phyloP scores from a whole-genome alignment of 2,113 vertebrate species.

The Paramormyrops kingsleyae region DNA sequence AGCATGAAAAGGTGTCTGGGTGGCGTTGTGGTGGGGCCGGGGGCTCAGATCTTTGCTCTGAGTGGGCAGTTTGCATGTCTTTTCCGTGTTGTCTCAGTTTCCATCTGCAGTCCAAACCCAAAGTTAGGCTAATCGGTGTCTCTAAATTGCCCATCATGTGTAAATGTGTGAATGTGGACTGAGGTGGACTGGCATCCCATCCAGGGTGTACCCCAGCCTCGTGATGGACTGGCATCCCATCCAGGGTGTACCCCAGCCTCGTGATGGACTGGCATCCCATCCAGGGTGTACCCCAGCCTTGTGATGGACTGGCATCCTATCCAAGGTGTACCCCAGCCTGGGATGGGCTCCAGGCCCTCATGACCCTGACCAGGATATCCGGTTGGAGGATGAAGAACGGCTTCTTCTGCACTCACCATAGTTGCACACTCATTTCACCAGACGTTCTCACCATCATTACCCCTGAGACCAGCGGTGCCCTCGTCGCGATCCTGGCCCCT shows the following conservation, averaged over 20 bases:
- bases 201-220: neutral
- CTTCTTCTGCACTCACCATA: neutral
- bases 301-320: neutral
- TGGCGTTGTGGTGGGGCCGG: neutral
- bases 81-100: neutral
- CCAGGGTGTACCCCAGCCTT: too few species aligned
- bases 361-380: neutral
- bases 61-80: neutral
- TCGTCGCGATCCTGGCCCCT: neutral
- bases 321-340: too few species aligned
- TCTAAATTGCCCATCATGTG: neutral
- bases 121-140: neutral
- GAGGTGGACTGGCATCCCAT: neutral
- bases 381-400: neutral
- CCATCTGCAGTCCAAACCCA: neutral
- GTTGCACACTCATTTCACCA: neutral
- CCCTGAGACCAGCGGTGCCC: neutral
- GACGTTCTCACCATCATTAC: neutral
- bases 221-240: neutral
- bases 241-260: neutral
- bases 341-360: neutral
- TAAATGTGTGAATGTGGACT: neutral
- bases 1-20: neutral
- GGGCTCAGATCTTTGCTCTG: neutral
- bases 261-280: neutral